Base-by-base conservation (phyloP, 2,888 invertebrate species). In the Liopterus haemorrhoidalis region DNA sequence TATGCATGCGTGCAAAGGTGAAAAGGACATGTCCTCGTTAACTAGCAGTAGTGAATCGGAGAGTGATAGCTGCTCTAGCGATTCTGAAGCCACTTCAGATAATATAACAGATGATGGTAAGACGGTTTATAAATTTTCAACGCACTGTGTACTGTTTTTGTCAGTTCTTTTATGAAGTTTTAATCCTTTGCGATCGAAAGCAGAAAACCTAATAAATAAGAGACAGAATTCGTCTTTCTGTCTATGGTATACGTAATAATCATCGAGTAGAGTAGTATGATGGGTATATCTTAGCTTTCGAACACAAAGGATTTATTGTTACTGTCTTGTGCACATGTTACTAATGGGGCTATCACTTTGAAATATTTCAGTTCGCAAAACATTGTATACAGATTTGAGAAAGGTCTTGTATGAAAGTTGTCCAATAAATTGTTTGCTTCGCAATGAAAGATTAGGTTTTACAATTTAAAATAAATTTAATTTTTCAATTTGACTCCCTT, bases 11-110 rank as follows among this genome's bases (percentile, higher is more conserved):
- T 65, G 66, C 68, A 63, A 68, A 70, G 66, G 61, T 41, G 50
- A 48, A 51, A 67, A 66, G 66, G 67, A 67, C 53, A 64, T 68
- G 50, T 67, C 67, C 54, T n/a, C n/a, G n/a, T n/a, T n/a, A n/a
- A 43, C 47, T 37, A 65, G 64, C 57, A 72, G 74, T 62, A 71
- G 72, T 57, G 73, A 73, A 60, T 70, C 70, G 61, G 74, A 73
- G 59, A 66, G 67, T 51, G 67, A 67, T 61, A 71, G 68, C 55
- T 64, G 64, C 64, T 68, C 69, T 68, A 70, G 69, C 48, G 63
- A 64, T 46, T 68, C 71, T 64, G 72, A 71, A 64, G 68, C 67
- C 63, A 71, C 70, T 65, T 71, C 68, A 64, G 65, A 68, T 59
- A 55, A 59, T 56, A 58, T 58, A 43, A 59, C 61, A 51, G 70